Conservation (phyloP, 2,113 vertebrate genomes). For the Orthonyx spaldingii region DNA sequence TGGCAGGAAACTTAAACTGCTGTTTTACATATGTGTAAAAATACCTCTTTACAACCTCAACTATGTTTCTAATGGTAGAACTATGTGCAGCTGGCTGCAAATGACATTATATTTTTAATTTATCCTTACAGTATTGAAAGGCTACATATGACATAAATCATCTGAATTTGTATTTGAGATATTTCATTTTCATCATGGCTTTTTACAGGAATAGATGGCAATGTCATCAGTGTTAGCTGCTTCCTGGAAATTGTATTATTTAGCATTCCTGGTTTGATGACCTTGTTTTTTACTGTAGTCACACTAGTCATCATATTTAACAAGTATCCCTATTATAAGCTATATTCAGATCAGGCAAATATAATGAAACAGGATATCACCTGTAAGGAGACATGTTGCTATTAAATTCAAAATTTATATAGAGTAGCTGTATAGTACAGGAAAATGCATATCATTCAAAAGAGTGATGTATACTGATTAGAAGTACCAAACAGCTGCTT, state of each 20-base stretch:
- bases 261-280: neutral
- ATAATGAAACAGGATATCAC: neutral
- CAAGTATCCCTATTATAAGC: neutral
- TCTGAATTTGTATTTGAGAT: neutral
- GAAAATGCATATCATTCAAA: neutral
- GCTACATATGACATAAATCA: neutral
- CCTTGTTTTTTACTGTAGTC: neutral
- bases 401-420: neutral
- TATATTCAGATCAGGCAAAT: neutral
- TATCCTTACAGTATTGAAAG: neutral
- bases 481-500: neutral
- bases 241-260: conserved; percentile 19
- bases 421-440: neutral
- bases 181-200: neutral
- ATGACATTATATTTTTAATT: neutral
- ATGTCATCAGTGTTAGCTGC: neutral
- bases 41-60: neutral
- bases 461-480: neutral
- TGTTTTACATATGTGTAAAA: neutral
- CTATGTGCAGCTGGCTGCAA: neutral
- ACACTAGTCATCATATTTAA: neutral
- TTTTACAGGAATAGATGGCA: conserved; percentile 35
- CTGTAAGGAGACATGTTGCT: neutral
- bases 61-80: neutral
- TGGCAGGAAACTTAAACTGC: neutral